Evolutionary conservation across 2,888 invertebrate species (phyloP).

Genomic region (Patella pellucida): DNA sequence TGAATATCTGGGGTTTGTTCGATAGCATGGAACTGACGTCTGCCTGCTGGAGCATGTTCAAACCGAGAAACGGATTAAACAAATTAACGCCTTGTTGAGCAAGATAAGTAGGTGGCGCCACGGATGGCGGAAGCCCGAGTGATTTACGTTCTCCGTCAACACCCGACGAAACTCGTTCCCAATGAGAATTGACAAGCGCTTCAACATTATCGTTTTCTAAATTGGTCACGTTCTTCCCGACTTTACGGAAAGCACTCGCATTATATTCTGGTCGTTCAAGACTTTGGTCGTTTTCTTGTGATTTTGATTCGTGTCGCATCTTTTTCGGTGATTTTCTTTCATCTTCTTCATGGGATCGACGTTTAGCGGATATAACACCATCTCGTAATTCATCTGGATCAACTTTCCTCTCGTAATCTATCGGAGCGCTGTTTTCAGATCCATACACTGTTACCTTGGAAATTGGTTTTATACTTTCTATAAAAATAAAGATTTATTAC

Average conservation of each 20-base stretch:
- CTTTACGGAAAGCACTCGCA: constrained; percentile 63
- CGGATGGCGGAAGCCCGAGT: constrained; percentile 26
- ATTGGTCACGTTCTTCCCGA: constrained; percentile 42
- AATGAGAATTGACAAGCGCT: background rate
- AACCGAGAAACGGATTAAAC: constrained; percentile 18
- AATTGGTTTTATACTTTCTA: too few species aligned
- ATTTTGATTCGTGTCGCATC: background rate
- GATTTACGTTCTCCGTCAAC: constrained; percentile 13
- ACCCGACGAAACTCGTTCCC: constrained; percentile 12
- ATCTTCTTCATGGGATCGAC: background rate
- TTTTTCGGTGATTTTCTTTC: background rate
- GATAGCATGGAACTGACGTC: background rate
- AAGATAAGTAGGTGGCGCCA: constrained; percentile 19
- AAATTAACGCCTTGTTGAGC: constrained; percentile 16
- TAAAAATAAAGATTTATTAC: too few species aligned
- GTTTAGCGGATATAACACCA: background rate
- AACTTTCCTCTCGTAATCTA: background rate
- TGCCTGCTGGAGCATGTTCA: constrained; percentile 14
- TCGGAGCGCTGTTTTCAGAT: background rate
- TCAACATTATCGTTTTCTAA: constrained; percentile 10
- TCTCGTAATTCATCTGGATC: background rate
- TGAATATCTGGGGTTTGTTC: constrained; percentile 23
- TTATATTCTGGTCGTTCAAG: constrained; percentile 13
- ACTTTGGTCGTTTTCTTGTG: background rate
- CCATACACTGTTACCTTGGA: background rate